Conservation (phyloP, 2,113 vertebrate species). For the Eira barbara region DNA sequence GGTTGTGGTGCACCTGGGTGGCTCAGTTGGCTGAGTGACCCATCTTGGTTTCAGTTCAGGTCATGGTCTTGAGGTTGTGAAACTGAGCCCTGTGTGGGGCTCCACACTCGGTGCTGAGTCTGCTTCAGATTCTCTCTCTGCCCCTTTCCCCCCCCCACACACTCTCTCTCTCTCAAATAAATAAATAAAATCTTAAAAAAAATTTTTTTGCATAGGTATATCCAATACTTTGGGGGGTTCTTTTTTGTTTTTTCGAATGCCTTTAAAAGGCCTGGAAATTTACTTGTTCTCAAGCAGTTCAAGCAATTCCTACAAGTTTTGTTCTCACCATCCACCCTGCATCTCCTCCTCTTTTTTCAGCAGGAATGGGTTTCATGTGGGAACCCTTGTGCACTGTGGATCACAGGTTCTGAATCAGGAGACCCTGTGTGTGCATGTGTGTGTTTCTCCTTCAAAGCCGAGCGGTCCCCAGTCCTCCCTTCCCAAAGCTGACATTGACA, state of each 20-base stretch:
- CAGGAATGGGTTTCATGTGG: neutral
- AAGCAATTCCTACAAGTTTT: neutral
- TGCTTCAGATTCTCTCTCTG: neutral
- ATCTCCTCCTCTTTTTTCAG: neutral
- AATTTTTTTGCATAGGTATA: neutral
- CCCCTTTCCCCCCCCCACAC: neutral
- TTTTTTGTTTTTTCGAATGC: neutral
- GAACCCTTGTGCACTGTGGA: neutral
- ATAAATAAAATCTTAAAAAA: neutral
- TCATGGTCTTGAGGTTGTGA: neutral
- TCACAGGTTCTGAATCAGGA: neutral
- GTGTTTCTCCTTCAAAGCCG: neutral
- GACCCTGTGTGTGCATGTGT: accelerated
- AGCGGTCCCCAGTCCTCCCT: too few relatives aligned
- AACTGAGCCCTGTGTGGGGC: neutral
- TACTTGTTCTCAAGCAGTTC: neutral
- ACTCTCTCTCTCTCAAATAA: neutral
- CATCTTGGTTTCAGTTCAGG: neutral
- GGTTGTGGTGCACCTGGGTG: neutral
- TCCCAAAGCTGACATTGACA: neutral
- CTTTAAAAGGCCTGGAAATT: neutral
- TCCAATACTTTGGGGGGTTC: neutral
- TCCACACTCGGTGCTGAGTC: neutral
- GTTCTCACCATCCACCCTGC: neutral
- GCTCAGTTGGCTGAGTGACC: neutral